Percentiles rank a stretch among this genome's conserved stretches.
phyloP scores from a whole-genome alignment of 2,888 invertebrate species.

The Maniola hyperantus region DNA sequence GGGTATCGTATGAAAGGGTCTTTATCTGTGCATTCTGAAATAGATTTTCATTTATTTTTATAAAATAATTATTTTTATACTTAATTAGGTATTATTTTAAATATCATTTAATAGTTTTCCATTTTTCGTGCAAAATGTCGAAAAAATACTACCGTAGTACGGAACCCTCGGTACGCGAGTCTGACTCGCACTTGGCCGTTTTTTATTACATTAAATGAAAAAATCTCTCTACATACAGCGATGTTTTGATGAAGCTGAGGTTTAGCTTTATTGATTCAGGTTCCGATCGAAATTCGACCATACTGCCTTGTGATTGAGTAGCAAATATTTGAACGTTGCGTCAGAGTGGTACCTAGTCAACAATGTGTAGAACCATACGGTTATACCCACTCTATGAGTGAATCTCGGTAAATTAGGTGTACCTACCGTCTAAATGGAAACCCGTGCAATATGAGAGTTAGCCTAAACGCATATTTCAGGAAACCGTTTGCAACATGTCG shows the following conservation, averaged over 20 bases:
- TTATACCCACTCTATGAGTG: slow-evolving; percentile 1
- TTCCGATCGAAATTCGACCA: background rate
- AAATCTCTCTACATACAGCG: background rate
- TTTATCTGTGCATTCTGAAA: too few relatives aligned
- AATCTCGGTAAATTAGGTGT: slow-evolving; percentile 58
- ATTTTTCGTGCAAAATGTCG: too few relatives aligned
- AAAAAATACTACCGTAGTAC: too few relatives aligned
- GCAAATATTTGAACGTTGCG: background rate
- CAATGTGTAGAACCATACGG: slow-evolving; percentile 7
- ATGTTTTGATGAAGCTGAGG: background rate
- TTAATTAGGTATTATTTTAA: too few relatives aligned
- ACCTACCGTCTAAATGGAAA: slow-evolving; percentile 64
- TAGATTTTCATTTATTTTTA: too few relatives aligned
- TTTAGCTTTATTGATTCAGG: background rate
- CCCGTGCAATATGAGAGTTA: slow-evolving; percentile 46
- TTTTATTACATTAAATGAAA: too few relatives aligned
- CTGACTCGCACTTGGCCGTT: too few relatives aligned
- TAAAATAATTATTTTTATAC: too few relatives aligned
- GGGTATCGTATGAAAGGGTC: too few relatives aligned
- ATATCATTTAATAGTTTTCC: too few relatives aligned
- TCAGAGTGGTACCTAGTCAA: background rate
- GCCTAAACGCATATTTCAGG: slow-evolving; percentile 7
- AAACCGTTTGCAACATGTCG: slow-evolving; percentile 12
- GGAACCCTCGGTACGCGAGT: too few relatives aligned
- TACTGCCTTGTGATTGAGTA: background rate